phyloP scores from a whole-genome alignment of 2,888 invertebrate species.

The Tortrix viridana region DNA sequence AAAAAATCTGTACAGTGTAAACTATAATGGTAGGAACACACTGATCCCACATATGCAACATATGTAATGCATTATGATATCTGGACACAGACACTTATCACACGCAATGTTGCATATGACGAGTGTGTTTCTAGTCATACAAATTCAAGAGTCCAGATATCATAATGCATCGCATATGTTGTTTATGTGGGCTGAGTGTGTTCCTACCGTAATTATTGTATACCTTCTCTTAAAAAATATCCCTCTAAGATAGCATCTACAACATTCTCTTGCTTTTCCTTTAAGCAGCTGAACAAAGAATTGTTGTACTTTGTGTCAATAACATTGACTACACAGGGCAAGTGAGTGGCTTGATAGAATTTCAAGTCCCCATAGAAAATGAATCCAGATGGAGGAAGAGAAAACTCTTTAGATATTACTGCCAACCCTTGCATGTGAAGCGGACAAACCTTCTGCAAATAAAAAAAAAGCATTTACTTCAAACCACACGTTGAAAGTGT shows the following conservation, averaged over 20 bases:
- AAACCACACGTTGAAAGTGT: not conserved
- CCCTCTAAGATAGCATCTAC: conserved; percentile 80
- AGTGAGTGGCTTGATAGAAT: conserved; percentile 74
- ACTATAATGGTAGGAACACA: too few species aligned
- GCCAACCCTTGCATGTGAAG: conserved; percentile 83
- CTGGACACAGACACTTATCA: too few species aligned
- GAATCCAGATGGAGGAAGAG: conserved; percentile 62
- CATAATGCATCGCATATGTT: too few species aligned
- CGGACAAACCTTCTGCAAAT: conserved; percentile 78
- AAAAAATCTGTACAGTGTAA: too few species aligned
- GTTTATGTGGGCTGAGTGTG: too few species aligned
- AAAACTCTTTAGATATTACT: conserved; percentile 72
- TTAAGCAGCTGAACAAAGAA: conserved; percentile 75
- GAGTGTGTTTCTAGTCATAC: too few species aligned
- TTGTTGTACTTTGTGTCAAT: conserved; percentile 83
- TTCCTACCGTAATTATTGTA: too few species aligned
- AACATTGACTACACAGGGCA: conserved; percentile 75
- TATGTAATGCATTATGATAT: too few species aligned
- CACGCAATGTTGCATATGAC: too few species aligned
- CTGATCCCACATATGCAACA: too few species aligned
- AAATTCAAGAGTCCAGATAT: too few species aligned
- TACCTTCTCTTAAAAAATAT: conserved; percentile 86
- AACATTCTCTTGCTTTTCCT: conserved; percentile 68
- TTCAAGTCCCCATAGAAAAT: conserved; percentile 74
- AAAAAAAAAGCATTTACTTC: conserved; percentile 29